Evolutionary conservation across 2,888 invertebrate genomes (phyloP).

Genomic region (Acleris literana): DNA sequence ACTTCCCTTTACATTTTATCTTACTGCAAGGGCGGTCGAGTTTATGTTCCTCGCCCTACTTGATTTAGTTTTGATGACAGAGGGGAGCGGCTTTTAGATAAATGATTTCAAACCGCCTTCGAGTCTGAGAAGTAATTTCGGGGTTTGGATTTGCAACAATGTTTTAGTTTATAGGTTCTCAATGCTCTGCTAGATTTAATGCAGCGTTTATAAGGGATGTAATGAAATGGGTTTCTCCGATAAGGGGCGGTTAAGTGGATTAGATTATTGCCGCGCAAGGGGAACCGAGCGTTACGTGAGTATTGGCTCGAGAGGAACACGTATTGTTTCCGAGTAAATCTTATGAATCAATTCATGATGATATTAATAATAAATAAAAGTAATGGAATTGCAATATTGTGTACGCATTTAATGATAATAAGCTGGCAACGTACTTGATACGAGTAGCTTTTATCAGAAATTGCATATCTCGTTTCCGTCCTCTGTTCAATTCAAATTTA

Average conservation of each 20-base stretch:
- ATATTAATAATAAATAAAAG: slow-evolving; percentile 10
- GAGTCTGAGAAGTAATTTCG: slow-evolving; percentile 48
- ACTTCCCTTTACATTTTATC: slow-evolving; percentile 80
- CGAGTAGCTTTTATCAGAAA: slow-evolving; percentile 4
- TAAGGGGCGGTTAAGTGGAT: slow-evolving; percentile 68
- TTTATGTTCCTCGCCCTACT: slow-evolving; percentile 78
- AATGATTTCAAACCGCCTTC: slow-evolving; percentile 66
- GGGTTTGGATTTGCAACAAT: slow-evolving; percentile 69
- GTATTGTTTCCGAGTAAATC: slow-evolving; percentile 14
- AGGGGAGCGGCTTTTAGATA: slow-evolving; percentile 79
- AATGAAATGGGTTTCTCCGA: slow-evolving; percentile 71
- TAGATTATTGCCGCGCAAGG: slow-evolving; percentile 56
- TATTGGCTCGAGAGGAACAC: slow-evolving; percentile 9
- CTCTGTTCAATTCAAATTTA: neutral
- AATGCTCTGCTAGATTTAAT: slow-evolving; percentile 59
- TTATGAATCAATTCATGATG: neutral
- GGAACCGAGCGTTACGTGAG: slow-evolving; percentile 42
- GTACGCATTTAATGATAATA: neutral
- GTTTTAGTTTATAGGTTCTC: slow-evolving; percentile 66
- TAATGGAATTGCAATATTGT: slow-evolving; percentile 1
- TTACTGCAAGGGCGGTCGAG: slow-evolving; percentile 79
- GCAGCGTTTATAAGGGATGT: slow-evolving; percentile 65
- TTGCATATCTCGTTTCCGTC: neutral
- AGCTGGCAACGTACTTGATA: neutral
- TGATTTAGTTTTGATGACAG: slow-evolving; percentile 82